Percentiles rank a stretch among this genome's conserved stretches.
phyloP scores from a whole-genome alignment of 1,140 invertebrate genomes.

The Nymphalis io region DNA sequence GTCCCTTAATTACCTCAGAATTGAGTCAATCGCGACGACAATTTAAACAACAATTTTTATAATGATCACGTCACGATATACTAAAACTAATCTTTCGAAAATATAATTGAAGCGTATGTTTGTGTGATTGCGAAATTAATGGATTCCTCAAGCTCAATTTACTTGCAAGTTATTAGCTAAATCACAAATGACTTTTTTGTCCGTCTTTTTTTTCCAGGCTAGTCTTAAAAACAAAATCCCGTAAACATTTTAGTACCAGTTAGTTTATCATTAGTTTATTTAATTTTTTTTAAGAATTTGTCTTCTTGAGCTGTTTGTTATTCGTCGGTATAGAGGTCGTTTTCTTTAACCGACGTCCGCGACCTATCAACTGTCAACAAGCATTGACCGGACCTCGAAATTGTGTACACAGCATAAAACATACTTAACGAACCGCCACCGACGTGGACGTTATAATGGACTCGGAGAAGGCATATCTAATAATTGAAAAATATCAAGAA shows the following conservation, averaged over 20 bases:
- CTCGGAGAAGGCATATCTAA: conserved; percentile 9
- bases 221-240: no score
- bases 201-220: no score
- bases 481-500: no score
- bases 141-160: no score
- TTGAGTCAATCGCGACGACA: background rate
- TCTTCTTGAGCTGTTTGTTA: no score
- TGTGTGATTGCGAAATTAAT: no score
- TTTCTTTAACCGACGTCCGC: background rate
- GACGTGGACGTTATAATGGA: background rate
- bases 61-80: background rate
- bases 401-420: conserved; percentile 23
- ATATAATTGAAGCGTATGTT: no score
- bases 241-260: no score
- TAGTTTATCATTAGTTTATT: no score
- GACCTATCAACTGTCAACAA: conserved; percentile 40
- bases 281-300: no score
- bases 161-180: no score
- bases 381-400: conserved; percentile 32
- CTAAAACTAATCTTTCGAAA: background rate
- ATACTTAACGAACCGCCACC: conserved; percentile 20
- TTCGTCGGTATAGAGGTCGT: background rate
- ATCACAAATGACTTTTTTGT: no score
- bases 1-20: background rate
- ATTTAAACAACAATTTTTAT: background rate